A percentile compares a stretch with the other conserved stretches of the same genome.
phyloP scores from a whole-genome alignment of 2,113 vertebrate genomes.

The Chaenocephalus aceratus region DNA sequence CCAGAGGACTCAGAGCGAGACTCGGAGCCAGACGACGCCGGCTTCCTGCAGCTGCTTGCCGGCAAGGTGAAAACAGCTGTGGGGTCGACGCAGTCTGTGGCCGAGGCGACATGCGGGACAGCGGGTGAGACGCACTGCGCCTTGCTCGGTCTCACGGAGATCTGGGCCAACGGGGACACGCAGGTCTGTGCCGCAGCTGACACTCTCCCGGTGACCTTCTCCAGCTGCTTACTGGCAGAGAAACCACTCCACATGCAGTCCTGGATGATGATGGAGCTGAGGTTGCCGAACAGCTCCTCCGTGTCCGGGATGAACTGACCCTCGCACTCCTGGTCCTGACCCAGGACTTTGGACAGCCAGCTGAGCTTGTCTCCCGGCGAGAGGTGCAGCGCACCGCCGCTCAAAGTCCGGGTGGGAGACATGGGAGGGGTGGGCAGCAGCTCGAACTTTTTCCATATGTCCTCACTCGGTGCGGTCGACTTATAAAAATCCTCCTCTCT shows the following conservation, averaged over 20 bases:
- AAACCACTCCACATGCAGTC: constrained; percentile 99
- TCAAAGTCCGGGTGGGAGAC: constrained; percentile 84
- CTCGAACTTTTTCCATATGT: constrained; percentile 99
- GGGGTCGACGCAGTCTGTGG: constrained; percentile 88
- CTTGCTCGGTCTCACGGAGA: constrained; percentile 66
- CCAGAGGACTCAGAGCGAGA: constrained; percentile 94
- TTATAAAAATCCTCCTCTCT: constrained; percentile 92
- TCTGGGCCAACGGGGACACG: constrained; percentile 47
- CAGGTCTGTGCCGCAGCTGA: constrained; percentile 53
- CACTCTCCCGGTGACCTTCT: constrained; percentile 86
- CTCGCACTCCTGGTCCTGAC: constrained; percentile 88
- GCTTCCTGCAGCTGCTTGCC: constrained; percentile 85
- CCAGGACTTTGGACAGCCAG: constrained; percentile 81
- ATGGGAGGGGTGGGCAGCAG: constrained; percentile 91
- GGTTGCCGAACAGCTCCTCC: constrained; percentile 86
- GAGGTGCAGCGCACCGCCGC: constrained; percentile 59
- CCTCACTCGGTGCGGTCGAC: constrained; percentile 94
- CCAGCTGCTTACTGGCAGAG: constrained; percentile 89
- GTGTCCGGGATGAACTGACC: constrained; percentile 80
- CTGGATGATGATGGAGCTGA: constrained; percentile 90
- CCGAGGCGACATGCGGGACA: constrained; percentile 68
- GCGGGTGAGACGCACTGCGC: constrained; percentile 77
- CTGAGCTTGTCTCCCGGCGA: constrained; percentile 81
- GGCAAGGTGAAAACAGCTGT: constrained; percentile 89
- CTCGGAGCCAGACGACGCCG: constrained; percentile 93